Evolutionary conservation across 2,888 invertebrate genomes (phyloP), one percentile per base, ranked within the genome.

Genomic region (Thera obeliscata): DNA sequence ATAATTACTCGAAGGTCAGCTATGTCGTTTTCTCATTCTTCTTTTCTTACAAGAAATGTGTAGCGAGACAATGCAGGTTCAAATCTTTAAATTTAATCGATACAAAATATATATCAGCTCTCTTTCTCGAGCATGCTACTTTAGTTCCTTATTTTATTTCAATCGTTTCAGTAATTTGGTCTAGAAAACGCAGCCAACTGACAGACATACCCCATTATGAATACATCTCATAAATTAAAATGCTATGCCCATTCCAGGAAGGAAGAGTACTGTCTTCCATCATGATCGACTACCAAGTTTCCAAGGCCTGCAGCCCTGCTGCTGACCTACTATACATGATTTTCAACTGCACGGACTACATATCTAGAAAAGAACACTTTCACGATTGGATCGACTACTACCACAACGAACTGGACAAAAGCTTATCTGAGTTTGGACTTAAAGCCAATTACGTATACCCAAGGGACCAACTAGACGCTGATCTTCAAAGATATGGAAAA

Each of bases 251-350:
- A 78, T 61, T 81, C 61, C 75, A 83, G 81, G 73, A 66, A 5
- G 74, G 74, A 4, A 64, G 64, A 3, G 65, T 78, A 0, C 52
- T 71, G 0, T 71, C 75, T n/a, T 74, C 77, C 5, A 70, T 82
- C 4, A 73, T 83, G 65, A 81, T 84, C 8, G 84, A 84, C 69
- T 84, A 84, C 64, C 84, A 85, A 66, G 3, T 78, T 3, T 72
- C 80, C 0, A 73, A 64, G 46, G 77, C 76, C 43, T 67, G 67
- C 9, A 75, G 67, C 22, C 84, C 83, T 1, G 77, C 72, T 6
- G 55, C 58, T 8, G 84, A 84, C 48, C 52, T 84, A 0, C 67
- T 76, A 0, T 79, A 79, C 66, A 74, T 81, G 63, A 67, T 83
- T 3, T 79, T 84, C 57, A 80, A 75, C 68, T 80, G 84, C 67